A percentile compares a stretch with the other conserved stretches of the same genome.
Conservation (phyloP, 2,113 vertebrate species). For the Clupea harengus region DNA sequence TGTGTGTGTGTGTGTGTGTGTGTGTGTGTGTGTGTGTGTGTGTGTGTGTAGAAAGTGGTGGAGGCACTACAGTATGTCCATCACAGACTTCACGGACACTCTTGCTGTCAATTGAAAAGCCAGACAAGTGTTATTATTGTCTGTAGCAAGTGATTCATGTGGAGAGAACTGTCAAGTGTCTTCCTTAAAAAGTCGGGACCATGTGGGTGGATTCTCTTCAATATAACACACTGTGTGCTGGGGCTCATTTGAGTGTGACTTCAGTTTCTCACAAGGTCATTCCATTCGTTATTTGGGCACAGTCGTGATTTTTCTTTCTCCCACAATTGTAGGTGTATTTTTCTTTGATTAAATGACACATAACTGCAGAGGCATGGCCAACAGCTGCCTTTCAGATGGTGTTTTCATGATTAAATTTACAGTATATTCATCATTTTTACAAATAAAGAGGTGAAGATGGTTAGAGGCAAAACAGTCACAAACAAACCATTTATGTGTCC, state of each 20-base stretch:
- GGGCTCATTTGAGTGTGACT: background rate
- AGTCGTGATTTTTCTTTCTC: background rate
- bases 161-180: background rate
- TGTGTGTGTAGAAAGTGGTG: too few species aligned
- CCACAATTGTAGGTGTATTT: background rate
- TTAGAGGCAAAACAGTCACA: background rate
- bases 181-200: constrained; percentile 7
- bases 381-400: background rate
- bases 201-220: background rate
- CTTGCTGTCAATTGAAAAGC: background rate
- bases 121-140: background rate
- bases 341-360: background rate
- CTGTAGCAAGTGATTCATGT: background rate
- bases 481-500: too few species aligned
- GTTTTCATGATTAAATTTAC: background rate
- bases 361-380: background rate
- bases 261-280: constrained; percentile 28
- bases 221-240: background rate
- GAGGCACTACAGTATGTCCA: background rate
- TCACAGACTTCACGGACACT: background rate
- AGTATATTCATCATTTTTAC: too few species aligned
- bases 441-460: background rate
- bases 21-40: too few species aligned
- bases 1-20: too few species aligned
- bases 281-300: background rate